Percentiles rank a stretch among this genome's conserved stretches.
phyloP scores from a whole-genome alignment of 1,140 invertebrate species.

The Drosophila bocqueti region DNA sequence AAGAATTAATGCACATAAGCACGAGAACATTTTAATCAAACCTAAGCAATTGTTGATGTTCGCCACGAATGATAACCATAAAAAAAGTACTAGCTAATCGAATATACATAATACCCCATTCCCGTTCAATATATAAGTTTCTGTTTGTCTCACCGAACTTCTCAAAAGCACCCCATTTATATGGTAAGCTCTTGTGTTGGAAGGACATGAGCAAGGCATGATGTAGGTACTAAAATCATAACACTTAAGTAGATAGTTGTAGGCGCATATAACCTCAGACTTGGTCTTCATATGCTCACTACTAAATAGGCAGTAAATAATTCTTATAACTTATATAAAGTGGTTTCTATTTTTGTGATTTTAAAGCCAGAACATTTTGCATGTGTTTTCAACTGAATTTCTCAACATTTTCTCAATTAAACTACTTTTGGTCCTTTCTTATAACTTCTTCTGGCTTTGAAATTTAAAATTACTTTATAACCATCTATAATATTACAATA shows the following conservation, averaged over 20 bases:
- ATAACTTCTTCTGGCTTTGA: background rate
- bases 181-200: constrained; percentile 40
- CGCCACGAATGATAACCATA: constrained; percentile 71
- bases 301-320: constrained; percentile 19
- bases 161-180: constrained; percentile 11
- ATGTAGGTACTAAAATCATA: constrained; percentile 59
- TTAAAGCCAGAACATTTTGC: background rate
- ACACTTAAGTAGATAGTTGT: constrained; percentile 57
- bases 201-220: constrained; percentile 61
- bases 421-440: background rate
- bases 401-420: background rate
- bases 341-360: background rate
- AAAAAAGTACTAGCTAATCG: constrained; percentile 49
- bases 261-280: constrained; percentile 76
- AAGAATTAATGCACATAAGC: constrained; percentile 41
- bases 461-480: background rate
- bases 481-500: background rate
- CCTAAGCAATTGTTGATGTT: constrained; percentile 80
- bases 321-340: background rate
- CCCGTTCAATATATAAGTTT: constrained; percentile 32
- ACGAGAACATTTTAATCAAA: constrained; percentile 68
- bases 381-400: background rate
- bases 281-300: constrained; percentile 71
- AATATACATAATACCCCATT: constrained; percentile 31
- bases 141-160: constrained; percentile 16